Evolutionary conservation across 1,140 invertebrate species (phyloP), one percentile per base, ranked within the genome.

Genomic region (Magallana ariakensis): DNA sequence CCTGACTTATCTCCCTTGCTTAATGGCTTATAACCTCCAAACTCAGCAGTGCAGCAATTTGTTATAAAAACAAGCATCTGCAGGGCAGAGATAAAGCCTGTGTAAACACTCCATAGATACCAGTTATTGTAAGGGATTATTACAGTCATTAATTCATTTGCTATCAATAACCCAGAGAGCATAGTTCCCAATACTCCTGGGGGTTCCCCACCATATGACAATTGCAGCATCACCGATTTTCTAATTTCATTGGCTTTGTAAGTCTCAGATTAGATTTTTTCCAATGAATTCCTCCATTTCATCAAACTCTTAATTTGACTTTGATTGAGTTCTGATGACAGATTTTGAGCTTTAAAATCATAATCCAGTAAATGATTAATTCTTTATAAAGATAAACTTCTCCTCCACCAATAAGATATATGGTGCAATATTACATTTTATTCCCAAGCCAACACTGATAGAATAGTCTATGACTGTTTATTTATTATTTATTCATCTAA

Each of bases 101-200:
- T 75, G 66, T 75, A 75, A 75, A 75, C 66, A 75, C 26, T 2
- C 62, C 22, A 22, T 22, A 75, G 66, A 33, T 75, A 75, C 66
- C 66, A 13, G 66, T 26, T 75, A 75, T 26, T 26, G 66, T 33
- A 26, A 26, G 22, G 22, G 66, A 75, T 70, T 70, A 70, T 70
- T 70, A 33, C 66, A 75, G 66, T 75, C 66, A 75, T 75, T 75
- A 75, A 75, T 75, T 75, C 66, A 75, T 75, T 75, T 75, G 19
- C 19, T 75, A 75, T 75, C 66, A 75, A 75, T 75, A 75, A 33
- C 19, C 66, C 22, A 75, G 66, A 75, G 22, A 33, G 58, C 1
- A n/a, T 13, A 13, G n/a, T 60, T 60, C 11, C 13, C 26, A 75
- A 75, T 75, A 46, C 66, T 26, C 22, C 22, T 26, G 3, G 66